Conservation (phyloP, 37 sponge, comb jelly and placozoan species). For the Dysidea cf. avara region DNA sequence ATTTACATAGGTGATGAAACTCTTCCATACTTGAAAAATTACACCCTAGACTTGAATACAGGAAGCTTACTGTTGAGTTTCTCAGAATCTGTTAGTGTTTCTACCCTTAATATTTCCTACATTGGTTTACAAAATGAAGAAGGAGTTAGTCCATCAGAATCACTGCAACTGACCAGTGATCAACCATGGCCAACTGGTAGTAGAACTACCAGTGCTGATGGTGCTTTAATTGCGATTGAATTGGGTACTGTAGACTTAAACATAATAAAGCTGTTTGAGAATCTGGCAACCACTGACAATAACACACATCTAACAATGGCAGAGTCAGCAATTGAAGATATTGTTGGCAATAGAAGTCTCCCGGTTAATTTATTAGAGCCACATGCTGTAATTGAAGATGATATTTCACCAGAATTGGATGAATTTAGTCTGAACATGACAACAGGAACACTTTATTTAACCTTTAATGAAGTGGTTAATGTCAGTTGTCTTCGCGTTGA, state of each 20-base stretch:
- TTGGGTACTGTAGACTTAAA: constrained; percentile 73
- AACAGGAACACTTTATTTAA: constrained; percentile 54
- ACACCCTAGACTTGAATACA: constrained; percentile 58
- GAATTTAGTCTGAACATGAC: constrained; percentile 51
- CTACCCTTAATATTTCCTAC: constrained; percentile 59
- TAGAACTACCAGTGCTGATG: constrained; percentile 39
- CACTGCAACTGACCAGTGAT: constrained; percentile 16
- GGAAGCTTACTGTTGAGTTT: constrained; percentile 65
- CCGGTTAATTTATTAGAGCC: constrained; percentile 14
- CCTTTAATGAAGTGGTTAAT: constrained; percentile 89
- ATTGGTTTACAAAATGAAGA: constrained; percentile 52
- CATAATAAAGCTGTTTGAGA: constrained; percentile 63
- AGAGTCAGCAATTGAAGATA: constrained; percentile 59
- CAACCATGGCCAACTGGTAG: constrained; percentile 41
- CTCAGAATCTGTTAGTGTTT: constrained; percentile 79
- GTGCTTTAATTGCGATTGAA: constrained; percentile 34
- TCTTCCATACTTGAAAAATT: constrained; percentile 55
- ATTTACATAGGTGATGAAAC: constrained; percentile 62
- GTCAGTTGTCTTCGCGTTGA: constrained; percentile 56
- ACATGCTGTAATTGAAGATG: constrained; percentile 20
- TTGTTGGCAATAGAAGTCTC: constrained; percentile 45
- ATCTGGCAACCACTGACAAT: constrained; percentile 44
- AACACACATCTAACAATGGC: constrained; percentile 62
- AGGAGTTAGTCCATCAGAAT: constrained; percentile 4
- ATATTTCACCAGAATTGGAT: constrained; percentile 55